Evolutionary conservation across 2,888 invertebrate species (phyloP), one percentile per base, ranked within the genome.

Genomic region (Rhorus exstirpatorius): DNA sequence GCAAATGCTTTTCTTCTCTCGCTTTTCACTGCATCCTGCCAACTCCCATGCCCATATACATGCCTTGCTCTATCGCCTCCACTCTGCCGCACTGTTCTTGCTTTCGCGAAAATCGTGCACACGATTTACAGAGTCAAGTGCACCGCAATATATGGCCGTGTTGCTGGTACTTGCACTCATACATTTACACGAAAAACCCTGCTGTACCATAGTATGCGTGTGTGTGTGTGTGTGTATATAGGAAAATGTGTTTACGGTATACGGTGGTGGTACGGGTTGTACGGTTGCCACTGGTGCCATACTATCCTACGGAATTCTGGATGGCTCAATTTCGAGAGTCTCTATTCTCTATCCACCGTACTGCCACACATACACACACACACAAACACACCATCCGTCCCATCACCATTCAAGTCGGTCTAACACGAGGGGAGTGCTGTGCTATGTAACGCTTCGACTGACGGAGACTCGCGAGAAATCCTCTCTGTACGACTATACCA

Each of bases 391-490:
- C 87, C 44, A 65, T 53, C 17, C 53, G 24, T 53, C 41, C 55
- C 63, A 49, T 87, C 84, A 72, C 31, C 61, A 61, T 49, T 44
- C n/a, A n/a, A n/a, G 61, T 87, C 84, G 84, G 85, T 87, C 86
- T 89, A 88, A 89, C 88, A 87, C 88, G 90, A 89, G 86, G 87
- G 86, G 86, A 91, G 91, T 90, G 91, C 90, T 88, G 89, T 90
- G 83, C 90, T 87, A 85, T 91, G 90, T 91, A 88, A 88, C 88
- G 87, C 87, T 87, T 53, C 70, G 31, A 87, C 58, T 76, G 76
- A 88, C 87, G 89, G 88, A 90, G 88, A 88, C 87, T 87, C 88
- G 87, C 90, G 90, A 90, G 90, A 89, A 89, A 90, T 90, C 88
- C 89, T 88, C 91, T 90, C 78, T 63, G 24, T 70, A 46, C 58